phyloP scores from a whole-genome alignment of 1,140 invertebrate species.

The Pseudachorutes palmiensis region DNA sequence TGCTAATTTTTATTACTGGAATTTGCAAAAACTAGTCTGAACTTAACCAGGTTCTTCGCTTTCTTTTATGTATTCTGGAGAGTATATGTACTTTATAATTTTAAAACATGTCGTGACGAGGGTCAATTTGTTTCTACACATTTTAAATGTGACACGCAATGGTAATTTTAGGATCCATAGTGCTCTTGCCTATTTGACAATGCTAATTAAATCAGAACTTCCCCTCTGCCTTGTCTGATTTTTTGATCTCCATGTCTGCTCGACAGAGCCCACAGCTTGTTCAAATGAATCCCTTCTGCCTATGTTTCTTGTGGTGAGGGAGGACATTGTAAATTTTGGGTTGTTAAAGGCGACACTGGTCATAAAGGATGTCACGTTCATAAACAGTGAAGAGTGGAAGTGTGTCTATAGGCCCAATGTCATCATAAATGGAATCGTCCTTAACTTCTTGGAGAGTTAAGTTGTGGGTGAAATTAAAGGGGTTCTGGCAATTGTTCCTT shows the following conservation, averaged over 20 bases:
- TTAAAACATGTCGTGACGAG: neutral
- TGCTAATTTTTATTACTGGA: too few species aligned
- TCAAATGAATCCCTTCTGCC: too few species aligned
- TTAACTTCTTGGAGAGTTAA: neutral
- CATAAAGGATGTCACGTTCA: conserved; percentile 2
- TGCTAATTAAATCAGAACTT: neutral
- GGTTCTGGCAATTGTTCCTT: neutral
- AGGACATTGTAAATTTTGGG: neutral
- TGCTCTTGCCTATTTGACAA: neutral
- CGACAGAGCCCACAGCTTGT: too few species aligned
- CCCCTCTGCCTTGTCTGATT: neutral
- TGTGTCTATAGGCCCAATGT: neutral
- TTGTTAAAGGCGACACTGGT: conserved; percentile 7
- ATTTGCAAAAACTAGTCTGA: too few species aligned
- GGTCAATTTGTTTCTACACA: neutral
- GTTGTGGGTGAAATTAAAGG: neutral
- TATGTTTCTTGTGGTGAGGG: too few species aligned
- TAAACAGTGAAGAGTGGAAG: neutral
- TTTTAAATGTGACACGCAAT: neutral
- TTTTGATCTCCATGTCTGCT: too few species aligned
- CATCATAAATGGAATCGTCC: neutral
- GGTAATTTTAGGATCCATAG: neutral
- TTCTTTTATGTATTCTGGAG: too few species aligned
- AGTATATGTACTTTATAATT: neutral
- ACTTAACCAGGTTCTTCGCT: too few species aligned